Evolutionary conservation across 2,113 vertebrate species (phyloP), one percentile per base, ranked within the genome.

Genomic region (Ginglymostoma cirratum): DNA sequence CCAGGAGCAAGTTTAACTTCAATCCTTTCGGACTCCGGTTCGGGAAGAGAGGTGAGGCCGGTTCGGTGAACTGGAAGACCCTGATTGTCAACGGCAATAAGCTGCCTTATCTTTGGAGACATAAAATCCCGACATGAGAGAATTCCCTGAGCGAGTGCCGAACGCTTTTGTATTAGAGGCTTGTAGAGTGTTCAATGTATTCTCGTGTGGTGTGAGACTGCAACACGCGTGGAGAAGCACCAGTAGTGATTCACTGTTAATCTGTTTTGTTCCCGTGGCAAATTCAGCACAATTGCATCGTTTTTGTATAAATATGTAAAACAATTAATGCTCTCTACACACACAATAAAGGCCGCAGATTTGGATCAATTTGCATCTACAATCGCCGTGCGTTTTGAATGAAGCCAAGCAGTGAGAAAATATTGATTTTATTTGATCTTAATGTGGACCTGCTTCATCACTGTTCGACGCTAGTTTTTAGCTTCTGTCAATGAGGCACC

Each of bases 21-120:
- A 98, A 98, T 96, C 97, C 98, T 1, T 98, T 98, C 17, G 97
- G 97, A 96, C 97, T 98, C 27, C 97, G 98, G 94, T 98, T 98
- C 23, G 97, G 97, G 61, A 98, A 98, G 96, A 97, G 97, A 52
- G 96, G 96, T 23, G 94, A 95, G 27, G 69, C 52, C 55, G 95
- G 66, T 96, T 78, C 96, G 3, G 96, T 96, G 48, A 95, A 94
- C 5, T 96, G 96, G 7, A 95, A 96, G 10, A 61, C 96, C 0
- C 92, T 96, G 52, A 96, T 95, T 65, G 96, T 78, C 45, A 96
- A 94, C 19, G 96, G 96, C 2, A 96, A 96, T 66, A 90, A 97
- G 8, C 87, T 97, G 0, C 96, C 96, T 0, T 89, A 96, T 1
- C 96, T 96, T 48, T 96, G 98, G 15, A 97, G 97, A 48, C 95